Base-by-base conservation (phyloP, 2,113 vertebrate genomes). In the Carlito syrichta region DNA sequence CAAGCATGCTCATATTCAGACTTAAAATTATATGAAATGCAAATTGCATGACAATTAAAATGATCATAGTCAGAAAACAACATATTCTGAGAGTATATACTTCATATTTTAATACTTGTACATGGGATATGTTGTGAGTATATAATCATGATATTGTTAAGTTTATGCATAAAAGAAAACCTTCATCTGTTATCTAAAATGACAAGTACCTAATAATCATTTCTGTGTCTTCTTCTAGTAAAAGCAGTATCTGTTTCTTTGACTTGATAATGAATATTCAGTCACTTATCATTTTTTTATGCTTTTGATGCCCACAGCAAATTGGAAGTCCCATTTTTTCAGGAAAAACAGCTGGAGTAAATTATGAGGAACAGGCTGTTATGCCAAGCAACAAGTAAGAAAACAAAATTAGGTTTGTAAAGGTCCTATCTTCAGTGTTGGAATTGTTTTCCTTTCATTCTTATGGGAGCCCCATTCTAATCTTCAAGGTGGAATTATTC, bases 21-120 rank as follows among this genome's bases (percentile, higher is more conserved):
- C 43, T 89, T 58, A 62, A 93, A 95, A 87, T 90, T 40, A 83
- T 78, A 95, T 89, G 63, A 84, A 96, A 84, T 97, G 22, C 71
- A 95, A 95, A 94, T 89, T 96, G 95, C 13, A 79, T 91, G 52
- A 58, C 69, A 94, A 86, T 94, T 79, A 96, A 93, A 32, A 89
- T 91, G 71, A 93, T 58, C 35, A 81, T 68, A 94, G 69, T 96
- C 69, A 77, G 48, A 95, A 96, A 93, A 92, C 30, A 93, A 90
- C n/a, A 79, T 81, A 92, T 73, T 35, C 69, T 95, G 43, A 54
- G 25, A 94, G 79, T 94, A 38, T 86, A 73, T 56, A 19, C 5
- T 76, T 94, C 45, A 91, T 88, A 79, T 91, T 82, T 96, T 94
- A 97, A 82, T 86, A 79, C 32, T 88, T 91, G 62, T 35, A 60